Conservation (phyloP, 1,140 invertebrate species). For the Harpegnathos saltator region DNA sequence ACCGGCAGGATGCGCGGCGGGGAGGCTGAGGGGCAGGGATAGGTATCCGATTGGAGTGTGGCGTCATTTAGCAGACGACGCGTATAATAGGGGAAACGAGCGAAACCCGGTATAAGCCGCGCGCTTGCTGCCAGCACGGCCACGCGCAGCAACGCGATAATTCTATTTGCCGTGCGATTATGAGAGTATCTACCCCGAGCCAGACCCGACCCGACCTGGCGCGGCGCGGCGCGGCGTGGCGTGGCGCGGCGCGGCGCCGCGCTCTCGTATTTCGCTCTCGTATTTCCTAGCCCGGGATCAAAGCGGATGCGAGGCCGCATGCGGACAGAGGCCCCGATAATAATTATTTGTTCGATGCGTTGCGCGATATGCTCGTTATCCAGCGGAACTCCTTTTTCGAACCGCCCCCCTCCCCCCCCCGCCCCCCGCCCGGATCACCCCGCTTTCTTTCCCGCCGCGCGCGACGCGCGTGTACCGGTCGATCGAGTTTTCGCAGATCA, state of each 20-base stretch:
- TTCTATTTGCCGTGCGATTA: slow-evolving; percentile 81
- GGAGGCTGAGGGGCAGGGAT: no score
- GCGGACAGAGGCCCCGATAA: slow-evolving; percentile 76
- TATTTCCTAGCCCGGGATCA: slow-evolving; percentile 75
- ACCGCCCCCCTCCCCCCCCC: not conserved
- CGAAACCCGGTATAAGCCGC: slow-evolving; percentile 73
- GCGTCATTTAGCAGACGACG: slow-evolving; percentile 73
- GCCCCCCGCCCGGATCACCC: no score
- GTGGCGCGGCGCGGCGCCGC: slow-evolving; percentile 11
- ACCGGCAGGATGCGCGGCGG: no score
- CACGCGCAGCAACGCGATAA: slow-evolving; percentile 76
- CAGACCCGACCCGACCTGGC: slow-evolving; percentile 61
- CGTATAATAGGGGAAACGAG: slow-evolving; percentile 75
- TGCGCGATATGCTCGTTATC: slow-evolving; percentile 75
- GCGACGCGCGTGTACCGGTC: no score
- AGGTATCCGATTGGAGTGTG: slow-evolving; percentile 66
- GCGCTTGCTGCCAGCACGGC: slow-evolving; percentile 64
- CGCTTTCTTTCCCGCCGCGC: slow-evolving; percentile 26
- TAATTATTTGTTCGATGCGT: slow-evolving; percentile 79
- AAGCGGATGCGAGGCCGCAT: slow-evolving; percentile 73
- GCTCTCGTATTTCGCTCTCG: slow-evolving; percentile 75
- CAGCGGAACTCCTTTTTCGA: slow-evolving; percentile 44
- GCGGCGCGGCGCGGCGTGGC: no score
- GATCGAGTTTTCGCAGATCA: no score
- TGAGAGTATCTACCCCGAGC: slow-evolving; percentile 76